Evolutionary conservation across 1,140 invertebrate species (phyloP).

Genomic region (Myzus persicae): DNA sequence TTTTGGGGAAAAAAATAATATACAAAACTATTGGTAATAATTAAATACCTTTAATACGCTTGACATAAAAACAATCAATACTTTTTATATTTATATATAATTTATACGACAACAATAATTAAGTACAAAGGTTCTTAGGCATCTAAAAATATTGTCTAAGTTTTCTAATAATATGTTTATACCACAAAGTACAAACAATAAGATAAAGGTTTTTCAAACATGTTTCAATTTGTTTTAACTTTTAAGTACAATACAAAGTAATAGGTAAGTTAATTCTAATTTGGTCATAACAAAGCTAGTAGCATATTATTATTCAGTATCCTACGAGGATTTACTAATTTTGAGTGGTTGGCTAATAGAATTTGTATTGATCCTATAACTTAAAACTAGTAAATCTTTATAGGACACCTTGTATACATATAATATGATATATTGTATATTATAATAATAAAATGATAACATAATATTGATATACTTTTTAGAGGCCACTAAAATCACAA

Average conservation of each 20-base stretch:
- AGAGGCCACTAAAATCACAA: slow-evolving; percentile 20
- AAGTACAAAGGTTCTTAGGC: slow-evolving; percentile 54
- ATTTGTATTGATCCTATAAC: not conserved
- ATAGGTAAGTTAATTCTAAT: not conserved
- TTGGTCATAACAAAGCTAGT: not conserved
- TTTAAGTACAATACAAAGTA: slow-evolving; percentile 8
- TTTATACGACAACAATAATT: slow-evolving; percentile 46
- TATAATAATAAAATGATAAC: slow-evolving; percentile 22
- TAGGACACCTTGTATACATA: not conserved
- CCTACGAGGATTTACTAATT: not conserved
- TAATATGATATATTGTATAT: not conserved
- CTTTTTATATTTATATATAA: slow-evolving; percentile 51
- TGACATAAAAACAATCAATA: slow-evolving; percentile 54
- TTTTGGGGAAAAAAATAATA: not conserved
- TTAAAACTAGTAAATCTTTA: slow-evolving; percentile 10
- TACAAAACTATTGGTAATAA: slow-evolving; percentile 29
- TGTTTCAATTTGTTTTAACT: not conserved
- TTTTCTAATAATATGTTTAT: slow-evolving; percentile 45
- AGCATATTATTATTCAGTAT: not conserved
- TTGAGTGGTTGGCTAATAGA: not conserved
- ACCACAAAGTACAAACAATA: slow-evolving; percentile 2
- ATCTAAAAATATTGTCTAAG: slow-evolving; percentile 56
- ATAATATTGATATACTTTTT: not conserved
- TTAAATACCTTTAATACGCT: slow-evolving; percentile 33
- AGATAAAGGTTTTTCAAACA: slow-evolving; percentile 18